A percentile compares a stretch with the other conserved stretches of the same genome.
Conservation (phyloP, 92 coral and sea anemone species). For the Muricea muricata region DNA sequence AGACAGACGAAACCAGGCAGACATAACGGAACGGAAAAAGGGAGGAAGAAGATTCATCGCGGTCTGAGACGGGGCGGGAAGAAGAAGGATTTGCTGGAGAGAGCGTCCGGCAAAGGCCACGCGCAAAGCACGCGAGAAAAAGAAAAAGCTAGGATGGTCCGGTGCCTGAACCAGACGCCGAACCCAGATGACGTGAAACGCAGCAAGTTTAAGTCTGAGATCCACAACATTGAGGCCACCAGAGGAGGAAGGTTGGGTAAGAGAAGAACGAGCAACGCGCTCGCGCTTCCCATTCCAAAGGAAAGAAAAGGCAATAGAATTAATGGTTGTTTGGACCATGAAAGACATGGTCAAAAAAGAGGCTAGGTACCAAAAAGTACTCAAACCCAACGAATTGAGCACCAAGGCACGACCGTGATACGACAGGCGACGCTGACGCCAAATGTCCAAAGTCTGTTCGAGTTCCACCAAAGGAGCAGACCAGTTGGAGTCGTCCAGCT, state of each 20-base stretch:
- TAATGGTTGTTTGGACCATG: not conserved
- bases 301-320: slow-evolving; percentile 14
- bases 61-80: not conserved
- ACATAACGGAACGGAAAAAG: not conserved
- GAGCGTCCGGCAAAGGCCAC: not conserved
- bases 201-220: slow-evolving; percentile 6
- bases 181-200: slow-evolving; percentile 26
- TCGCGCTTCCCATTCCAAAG: slow-evolving; percentile 18
- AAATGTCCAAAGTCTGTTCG: not conserved
- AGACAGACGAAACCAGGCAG: not conserved
- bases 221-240: slow-evolving; percentile 47
- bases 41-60: not conserved
- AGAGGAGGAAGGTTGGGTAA: slow-evolving; percentile 10
- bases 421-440: slow-evolving; percentile 34
- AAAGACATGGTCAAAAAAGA: slow-evolving; percentile 5
- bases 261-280: slow-evolving; percentile 21
- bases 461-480: not conserved
- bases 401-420: slow-evolving; percentile 38
- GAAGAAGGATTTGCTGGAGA: not conserved
- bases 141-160: slow-evolving; percentile 8
- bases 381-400: slow-evolving; percentile 24
- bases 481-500: not conserved
- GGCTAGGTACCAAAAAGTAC: slow-evolving; percentile 26
- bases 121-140: not conserved
- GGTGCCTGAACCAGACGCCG: not conserved